Evolutionary conservation across 2,888 invertebrate genomes (phyloP), one percentile per base, ranked within the genome.

Genomic region (Drosophila neotestacea): DNA sequence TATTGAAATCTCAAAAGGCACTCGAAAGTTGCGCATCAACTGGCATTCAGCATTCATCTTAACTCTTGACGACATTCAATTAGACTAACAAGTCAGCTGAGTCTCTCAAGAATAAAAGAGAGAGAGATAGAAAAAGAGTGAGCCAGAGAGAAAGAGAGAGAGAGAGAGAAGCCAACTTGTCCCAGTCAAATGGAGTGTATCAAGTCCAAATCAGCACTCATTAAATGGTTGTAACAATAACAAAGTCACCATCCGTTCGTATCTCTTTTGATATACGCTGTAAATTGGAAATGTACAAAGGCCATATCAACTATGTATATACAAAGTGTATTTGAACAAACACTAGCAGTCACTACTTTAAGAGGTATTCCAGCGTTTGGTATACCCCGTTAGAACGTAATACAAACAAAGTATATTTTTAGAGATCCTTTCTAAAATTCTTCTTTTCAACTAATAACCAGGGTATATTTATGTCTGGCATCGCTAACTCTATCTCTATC

Each of bases 171-270:
- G 28, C 6, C 16, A 41, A 39, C 34, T 30, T 22, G 42, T 39
- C 39, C 48, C 47, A 44, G 16, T 34, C 74, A 73, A 77, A 62
- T 69, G 59, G 65, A 66, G 65, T 61, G 61, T 68, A 34, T 51
- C 69, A 52, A 66, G 62, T 70, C 54, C 44, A 58, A 60, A 34
- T 75, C 68, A 65, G 63, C 47, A 60, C 77, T 77, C 80, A 79
- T 77, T 79, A 79, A 64, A 38, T 56, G 42, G 11, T 39, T 28
- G 39, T 58, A 50, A 7, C 44, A 64, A 28, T 39, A 60, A 34
- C 48, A 41, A 41, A 22, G 34, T 41, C 22, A n/a, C 46, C 51
- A 48, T 51, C 22, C 52, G 11, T 30, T 28, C 13, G 13, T 42
- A 27, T 44, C 51, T 30, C 56, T 56, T 51, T 10, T 32, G 30